phyloP scores from a whole-genome alignment of 2,797 vertebrate species.

The Coregonus suidteri region DNA sequence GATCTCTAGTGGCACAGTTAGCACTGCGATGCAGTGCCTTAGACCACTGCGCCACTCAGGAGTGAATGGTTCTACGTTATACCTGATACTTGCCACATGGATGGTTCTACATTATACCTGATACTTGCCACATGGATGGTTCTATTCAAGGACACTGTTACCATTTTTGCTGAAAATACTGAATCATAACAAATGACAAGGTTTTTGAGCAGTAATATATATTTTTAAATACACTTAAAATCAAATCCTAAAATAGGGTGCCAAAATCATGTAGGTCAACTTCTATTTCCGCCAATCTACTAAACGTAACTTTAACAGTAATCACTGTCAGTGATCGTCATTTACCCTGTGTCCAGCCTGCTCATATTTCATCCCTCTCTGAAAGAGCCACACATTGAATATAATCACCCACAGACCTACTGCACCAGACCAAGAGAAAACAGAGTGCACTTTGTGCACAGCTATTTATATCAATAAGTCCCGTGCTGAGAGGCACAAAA shows the following conservation, averaged over 20 bases:
- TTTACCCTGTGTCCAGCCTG: conserved; percentile 69
- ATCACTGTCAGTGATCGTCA: conserved; percentile 76
- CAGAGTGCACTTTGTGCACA: conserved; percentile 84
- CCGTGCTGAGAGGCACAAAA: conserved; percentile 87
- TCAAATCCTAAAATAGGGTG: conserved; percentile 66
- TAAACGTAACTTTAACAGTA: conserved; percentile 47
- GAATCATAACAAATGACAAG: conserved; percentile 55
- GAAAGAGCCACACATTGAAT: conserved; percentile 75
- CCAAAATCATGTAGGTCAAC: conserved; percentile 66
- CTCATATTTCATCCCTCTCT: conserved; percentile 82
- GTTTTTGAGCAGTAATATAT: conserved; percentile 55
- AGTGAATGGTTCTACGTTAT: too few species aligned
- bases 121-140: too few species aligned
- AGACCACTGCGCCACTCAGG: too few species aligned
- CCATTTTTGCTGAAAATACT: conserved; percentile 29
- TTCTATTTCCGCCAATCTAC: conserved; percentile 70
- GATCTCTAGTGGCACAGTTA: too few species aligned
- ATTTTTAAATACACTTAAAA: conserved; percentile 68
- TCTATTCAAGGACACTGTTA: conserved; percentile 40
- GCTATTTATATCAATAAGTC: conserved; percentile 89
- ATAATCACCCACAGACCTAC: conserved; percentile 73
- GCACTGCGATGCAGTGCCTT: too few species aligned
- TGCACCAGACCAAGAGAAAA: conserved; percentile 79
- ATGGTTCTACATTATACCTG: too few species aligned
- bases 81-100: too few species aligned